Conservation (phyloP, 1,140 invertebrate species). For the Episyrphus balteatus region DNA sequence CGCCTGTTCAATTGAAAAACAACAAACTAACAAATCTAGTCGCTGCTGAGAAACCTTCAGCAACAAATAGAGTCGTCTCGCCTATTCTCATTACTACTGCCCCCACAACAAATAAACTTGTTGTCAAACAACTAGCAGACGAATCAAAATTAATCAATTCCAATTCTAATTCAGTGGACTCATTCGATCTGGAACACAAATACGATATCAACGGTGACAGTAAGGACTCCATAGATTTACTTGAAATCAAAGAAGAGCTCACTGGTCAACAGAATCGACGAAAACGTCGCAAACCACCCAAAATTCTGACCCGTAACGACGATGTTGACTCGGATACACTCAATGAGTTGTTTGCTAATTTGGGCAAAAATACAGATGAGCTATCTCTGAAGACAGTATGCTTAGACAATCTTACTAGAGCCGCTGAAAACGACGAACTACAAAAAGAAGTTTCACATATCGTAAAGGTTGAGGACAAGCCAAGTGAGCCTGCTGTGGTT, state of each 20-base stretch:
- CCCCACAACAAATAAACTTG: background rate
- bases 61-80: background rate
- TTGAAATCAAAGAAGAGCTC: background rate
- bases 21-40: constrained; percentile 12
- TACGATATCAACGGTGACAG: background rate
- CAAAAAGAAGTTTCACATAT: background rate
- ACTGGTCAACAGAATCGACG: background rate
- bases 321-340: constrained; percentile 5
- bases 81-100: too few relatives aligned
- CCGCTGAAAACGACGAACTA: background rate
- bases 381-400: constrained; percentile 21
- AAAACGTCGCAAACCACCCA: background rate
- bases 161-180: background rate
- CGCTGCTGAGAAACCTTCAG: background rate
- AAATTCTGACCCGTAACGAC: background rate
- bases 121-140: background rate
- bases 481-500: background rate
- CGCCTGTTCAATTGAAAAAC: constrained; percentile 11
- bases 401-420: constrained; percentile 16
- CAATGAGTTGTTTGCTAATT: constrained; percentile 22
- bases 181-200: too few relatives aligned
- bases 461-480: background rate
- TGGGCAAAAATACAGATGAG: constrained; percentile 16
- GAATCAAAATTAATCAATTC: background rate
- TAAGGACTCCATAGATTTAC: background rate